Evolutionary conservation across 2,797 vertebrate species (phyloP).

Genomic region (Pteronotus mesoamericanus): DNA sequence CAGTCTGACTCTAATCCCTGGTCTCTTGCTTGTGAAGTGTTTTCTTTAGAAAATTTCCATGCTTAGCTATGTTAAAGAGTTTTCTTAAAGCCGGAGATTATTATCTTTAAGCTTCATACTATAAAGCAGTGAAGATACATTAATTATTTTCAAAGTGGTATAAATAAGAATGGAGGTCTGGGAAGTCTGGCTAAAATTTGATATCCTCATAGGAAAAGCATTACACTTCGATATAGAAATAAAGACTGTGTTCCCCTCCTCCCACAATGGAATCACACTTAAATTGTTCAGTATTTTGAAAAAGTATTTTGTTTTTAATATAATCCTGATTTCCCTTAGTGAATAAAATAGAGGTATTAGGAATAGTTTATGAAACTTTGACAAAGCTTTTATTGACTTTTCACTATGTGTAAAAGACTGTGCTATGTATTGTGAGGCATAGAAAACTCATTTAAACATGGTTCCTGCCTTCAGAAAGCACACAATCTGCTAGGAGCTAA

Average conservation of each 20-base stretch:
- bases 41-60: not conserved
- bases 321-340: not conserved
- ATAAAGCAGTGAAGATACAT: not conserved
- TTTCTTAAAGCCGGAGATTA: not conserved
- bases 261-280: not conserved
- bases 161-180: not conserved
- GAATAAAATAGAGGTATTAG: not conserved
- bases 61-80: not conserved
- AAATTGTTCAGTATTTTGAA: not conserved
- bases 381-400: not conserved
- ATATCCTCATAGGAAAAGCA: not conserved
- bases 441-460: not conserved
- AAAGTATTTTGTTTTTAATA: not conserved
- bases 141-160: not conserved
- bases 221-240: not conserved
- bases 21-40: not conserved
- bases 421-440: not conserved
- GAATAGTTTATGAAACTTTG: not conserved
- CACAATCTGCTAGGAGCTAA: not conserved
- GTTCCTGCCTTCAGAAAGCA: not conserved
- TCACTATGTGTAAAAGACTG: not conserved
- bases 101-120: not conserved
- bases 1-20: conserved; percentile 1
- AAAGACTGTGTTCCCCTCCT: not conserved
- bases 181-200: not conserved